A percentile compares a stretch with the other conserved stretches of the same genome.
phyloP scores from a whole-genome alignment of 2,888 invertebrate species.

The Osmoderma eremita region DNA sequence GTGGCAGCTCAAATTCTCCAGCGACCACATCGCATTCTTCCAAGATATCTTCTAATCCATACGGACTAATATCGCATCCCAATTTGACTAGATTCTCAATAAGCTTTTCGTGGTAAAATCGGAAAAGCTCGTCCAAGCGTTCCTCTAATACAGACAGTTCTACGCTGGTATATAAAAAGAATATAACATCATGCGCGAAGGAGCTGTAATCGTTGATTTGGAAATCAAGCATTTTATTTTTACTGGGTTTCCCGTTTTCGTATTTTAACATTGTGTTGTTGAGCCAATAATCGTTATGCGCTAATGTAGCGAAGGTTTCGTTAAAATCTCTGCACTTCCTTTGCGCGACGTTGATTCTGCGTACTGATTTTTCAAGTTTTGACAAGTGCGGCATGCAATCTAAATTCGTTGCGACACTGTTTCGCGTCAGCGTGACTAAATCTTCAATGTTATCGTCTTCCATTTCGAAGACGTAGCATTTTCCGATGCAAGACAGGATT shows the following conservation, averaged over 20 bases:
- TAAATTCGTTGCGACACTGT: not conserved
- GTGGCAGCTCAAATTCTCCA: slow-evolving; percentile 58
- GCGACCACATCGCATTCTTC: slow-evolving; percentile 60
- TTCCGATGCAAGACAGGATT: slow-evolving; percentile 58
- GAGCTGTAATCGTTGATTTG: slow-evolving; percentile 67
- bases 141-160: slow-evolving; percentile 58
- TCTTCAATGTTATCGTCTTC: slow-evolving; percentile 10
- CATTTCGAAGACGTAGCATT: slow-evolving; percentile 23
- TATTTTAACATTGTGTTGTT: slow-evolving; percentile 69
- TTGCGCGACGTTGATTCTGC: slow-evolving; percentile 27
- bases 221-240: slow-evolving; percentile 68
- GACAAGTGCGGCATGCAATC: slow-evolving; percentile 10
- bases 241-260: slow-evolving; percentile 42
- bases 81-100: slow-evolving; percentile 55
- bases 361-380: slow-evolving; percentile 35
- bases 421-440: not conserved
- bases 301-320: slow-evolving; percentile 66
- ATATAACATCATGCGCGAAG: slow-evolving; percentile 65
- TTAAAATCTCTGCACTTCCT: slow-evolving; percentile 50
- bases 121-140: slow-evolving; percentile 63
- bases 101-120: slow-evolving; percentile 61
- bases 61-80: slow-evolving; percentile 53
- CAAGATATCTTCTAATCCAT: slow-evolving; percentile 59
- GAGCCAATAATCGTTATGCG: slow-evolving; percentile 70
- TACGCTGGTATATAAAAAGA: slow-evolving; percentile 66